A percentile compares a stretch with the other conserved stretches of the same genome.
Conservation (phyloP, 2,888 invertebrate genomes). For the Oscheius onirici region DNA sequence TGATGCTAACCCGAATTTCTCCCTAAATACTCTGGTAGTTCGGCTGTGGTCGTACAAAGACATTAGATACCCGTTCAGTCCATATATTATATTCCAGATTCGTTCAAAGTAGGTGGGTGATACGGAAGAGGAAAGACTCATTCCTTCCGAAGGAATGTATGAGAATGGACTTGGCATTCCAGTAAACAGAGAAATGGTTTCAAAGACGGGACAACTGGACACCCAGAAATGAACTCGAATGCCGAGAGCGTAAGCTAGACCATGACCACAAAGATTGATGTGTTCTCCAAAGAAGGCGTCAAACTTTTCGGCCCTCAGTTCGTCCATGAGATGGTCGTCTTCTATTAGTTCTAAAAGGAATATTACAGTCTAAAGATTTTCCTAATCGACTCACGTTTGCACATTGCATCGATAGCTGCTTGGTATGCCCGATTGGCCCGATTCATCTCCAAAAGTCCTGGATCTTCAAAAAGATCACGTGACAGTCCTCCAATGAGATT, state of each 20-base stretch:
- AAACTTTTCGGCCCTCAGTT: slow-evolving; percentile 52
- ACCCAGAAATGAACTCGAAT: slow-evolving; percentile 53
- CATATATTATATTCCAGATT: slow-evolving; percentile 21
- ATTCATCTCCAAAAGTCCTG: background rate
- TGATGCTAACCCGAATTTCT: slow-evolving; percentile 28
- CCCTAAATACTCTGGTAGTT: slow-evolving; percentile 13
- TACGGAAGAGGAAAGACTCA: background rate
- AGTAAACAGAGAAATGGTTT: slow-evolving; percentile 22
- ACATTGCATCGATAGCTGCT: background rate
- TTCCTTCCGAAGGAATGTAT: slow-evolving; percentile 1
- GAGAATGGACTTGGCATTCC: slow-evolving; percentile 34
- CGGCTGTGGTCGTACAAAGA: background rate
- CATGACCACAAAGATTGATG: slow-evolving; percentile 51
- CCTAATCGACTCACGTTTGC: background rate
- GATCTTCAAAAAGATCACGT: slow-evolving; percentile 10
- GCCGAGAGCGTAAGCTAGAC: slow-evolving; percentile 43
- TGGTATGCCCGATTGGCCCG: background rate
- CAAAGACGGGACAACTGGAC: slow-evolving; percentile 38
- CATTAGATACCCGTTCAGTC: background rate
- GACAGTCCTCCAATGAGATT: slow-evolving; percentile 7
- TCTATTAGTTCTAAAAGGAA: slow-evolving; percentile 43
- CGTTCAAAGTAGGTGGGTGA: slow-evolving; percentile 14
- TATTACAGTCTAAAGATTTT: background rate
- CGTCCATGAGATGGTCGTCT: slow-evolving; percentile 38
- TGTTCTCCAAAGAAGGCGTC: slow-evolving; percentile 58